A percentile compares a stretch with the other conserved stretches of the same genome.
Evolutionary conservation across 2,888 invertebrate genomes (phyloP).

Genomic region (Macaria notata): DNA sequence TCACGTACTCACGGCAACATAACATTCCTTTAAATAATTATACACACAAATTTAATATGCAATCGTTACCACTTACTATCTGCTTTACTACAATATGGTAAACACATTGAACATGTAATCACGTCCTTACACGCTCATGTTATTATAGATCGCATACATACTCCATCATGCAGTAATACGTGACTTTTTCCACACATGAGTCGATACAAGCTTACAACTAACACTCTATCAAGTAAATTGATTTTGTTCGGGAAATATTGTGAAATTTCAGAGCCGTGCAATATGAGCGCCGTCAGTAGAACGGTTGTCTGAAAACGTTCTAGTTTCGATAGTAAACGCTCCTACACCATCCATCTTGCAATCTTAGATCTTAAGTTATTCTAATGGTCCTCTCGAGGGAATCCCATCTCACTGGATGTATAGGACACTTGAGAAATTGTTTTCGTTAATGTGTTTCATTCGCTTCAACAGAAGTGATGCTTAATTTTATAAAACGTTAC

Average conservation of each 20-base stretch:
- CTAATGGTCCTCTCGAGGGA: slow-evolving; percentile 27
- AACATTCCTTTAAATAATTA: too few species aligned
- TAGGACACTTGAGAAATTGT: slow-evolving; percentile 28
- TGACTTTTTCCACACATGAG: slow-evolving; percentile 65
- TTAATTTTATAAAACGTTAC: background rate
- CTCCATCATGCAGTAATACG: slow-evolving; percentile 57
- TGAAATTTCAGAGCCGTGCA: slow-evolving; percentile 57
- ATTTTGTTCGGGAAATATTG: slow-evolving; percentile 68
- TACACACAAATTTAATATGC: background rate
- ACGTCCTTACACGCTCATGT: slow-evolving; percentile 52
- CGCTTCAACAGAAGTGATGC: slow-evolving; percentile 21
- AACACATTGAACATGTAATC: slow-evolving; percentile 34
- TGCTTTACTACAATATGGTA: slow-evolving; percentile 4
- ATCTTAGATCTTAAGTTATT: slow-evolving; percentile 34
- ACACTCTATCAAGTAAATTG: slow-evolving; percentile 69
- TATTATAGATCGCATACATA: slow-evolving; percentile 52
- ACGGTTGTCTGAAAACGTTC: slow-evolving; percentile 40
- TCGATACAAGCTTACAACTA: slow-evolving; percentile 51
- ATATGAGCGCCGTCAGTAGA: slow-evolving; percentile 47
- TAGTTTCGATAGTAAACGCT: slow-evolving; percentile 39
- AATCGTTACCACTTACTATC: slow-evolving; percentile 25
- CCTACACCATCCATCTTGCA: slow-evolving; percentile 38
- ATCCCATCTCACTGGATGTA: slow-evolving; percentile 30
- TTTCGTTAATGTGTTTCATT: slow-evolving; percentile 19
- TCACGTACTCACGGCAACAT: too few species aligned